Conservation (phyloP, 2,113 vertebrate species). For the Actenoides lindsayi region DNA sequence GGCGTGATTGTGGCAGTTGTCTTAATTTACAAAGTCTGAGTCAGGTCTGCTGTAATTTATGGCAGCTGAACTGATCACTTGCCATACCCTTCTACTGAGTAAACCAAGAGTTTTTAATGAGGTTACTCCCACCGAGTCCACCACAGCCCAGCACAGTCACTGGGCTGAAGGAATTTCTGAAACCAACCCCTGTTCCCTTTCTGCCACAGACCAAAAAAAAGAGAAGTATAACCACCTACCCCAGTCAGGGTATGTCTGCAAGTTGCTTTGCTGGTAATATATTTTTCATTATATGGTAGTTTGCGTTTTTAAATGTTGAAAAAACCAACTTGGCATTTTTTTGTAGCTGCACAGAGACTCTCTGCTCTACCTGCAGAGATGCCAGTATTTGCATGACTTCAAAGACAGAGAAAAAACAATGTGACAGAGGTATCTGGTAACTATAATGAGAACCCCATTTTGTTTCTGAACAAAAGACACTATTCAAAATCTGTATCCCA, state of each 20-base stretch:
- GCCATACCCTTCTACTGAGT: background rate
- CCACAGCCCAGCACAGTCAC: no score
- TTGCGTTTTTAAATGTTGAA: background rate
- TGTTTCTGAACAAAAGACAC: background rate
- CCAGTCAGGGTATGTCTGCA: background rate
- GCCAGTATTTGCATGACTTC: background rate
- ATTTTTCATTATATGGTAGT: background rate
- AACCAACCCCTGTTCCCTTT: background rate
- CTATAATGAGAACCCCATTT: background rate
- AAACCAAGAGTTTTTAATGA: background rate
- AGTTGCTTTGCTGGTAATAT: accelerated
- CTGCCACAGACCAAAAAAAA: background rate
- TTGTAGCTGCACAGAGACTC: background rate
- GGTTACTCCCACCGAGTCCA: background rate
- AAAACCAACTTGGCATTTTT: background rate
- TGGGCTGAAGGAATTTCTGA: background rate
- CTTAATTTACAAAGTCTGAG: background rate
- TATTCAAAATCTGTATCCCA: background rate
- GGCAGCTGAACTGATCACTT: background rate
- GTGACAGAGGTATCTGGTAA: background rate
- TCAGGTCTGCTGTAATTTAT: accelerated
- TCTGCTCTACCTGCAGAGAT: background rate
- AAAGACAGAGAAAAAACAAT: background rate
- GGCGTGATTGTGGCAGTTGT: background rate
- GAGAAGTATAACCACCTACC: background rate